These are phyloP conservation scores for Meteorus colon DNA, from an alignment of 2,888 invertebrate species.

Conservation along the genomic window DNA sequence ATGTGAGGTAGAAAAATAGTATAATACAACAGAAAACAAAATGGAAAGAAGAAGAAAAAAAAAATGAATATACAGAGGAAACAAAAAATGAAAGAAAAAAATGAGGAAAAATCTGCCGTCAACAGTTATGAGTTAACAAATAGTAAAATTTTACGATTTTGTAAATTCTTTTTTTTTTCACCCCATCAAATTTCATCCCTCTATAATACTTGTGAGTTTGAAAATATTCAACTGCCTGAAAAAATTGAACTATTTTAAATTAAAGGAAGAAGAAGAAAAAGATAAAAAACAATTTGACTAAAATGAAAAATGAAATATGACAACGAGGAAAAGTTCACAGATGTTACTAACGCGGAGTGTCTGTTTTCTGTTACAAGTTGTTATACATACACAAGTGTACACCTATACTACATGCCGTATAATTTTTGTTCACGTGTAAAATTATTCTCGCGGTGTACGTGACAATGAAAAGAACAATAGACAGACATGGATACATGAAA, in stretches of 20 bases:
- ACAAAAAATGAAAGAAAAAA: too few species aligned
- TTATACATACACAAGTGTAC: not conserved
- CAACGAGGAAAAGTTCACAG: not conserved
- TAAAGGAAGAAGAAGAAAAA: not conserved
- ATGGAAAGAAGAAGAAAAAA: too few species aligned
- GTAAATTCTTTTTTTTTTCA: too few species aligned
- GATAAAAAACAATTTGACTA: not conserved
- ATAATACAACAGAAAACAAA: not conserved
- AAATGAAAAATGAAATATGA: not conserved
- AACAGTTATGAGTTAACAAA: too few species aligned
- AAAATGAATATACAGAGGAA: too few species aligned
- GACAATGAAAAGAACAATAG: constrained; percentile 24
- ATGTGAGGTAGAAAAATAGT: not conserved
- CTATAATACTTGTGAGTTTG: too few species aligned
- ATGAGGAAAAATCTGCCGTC: too few species aligned
- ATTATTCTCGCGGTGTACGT: constrained; percentile 21
- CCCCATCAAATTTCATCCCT: too few species aligned
- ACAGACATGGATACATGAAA: not conserved
- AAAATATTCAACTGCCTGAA: too few species aligned
- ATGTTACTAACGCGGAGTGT: not conserved
- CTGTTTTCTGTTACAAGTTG: not conserved
- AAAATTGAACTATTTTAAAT: too few species aligned
- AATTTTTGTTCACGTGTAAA: constrained; percentile 6
- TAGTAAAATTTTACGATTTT: too few species aligned
- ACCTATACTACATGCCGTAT: not conserved